Conservation (phyloP, 2,888 invertebrate genomes). For the Metallyticus violacea region DNA sequence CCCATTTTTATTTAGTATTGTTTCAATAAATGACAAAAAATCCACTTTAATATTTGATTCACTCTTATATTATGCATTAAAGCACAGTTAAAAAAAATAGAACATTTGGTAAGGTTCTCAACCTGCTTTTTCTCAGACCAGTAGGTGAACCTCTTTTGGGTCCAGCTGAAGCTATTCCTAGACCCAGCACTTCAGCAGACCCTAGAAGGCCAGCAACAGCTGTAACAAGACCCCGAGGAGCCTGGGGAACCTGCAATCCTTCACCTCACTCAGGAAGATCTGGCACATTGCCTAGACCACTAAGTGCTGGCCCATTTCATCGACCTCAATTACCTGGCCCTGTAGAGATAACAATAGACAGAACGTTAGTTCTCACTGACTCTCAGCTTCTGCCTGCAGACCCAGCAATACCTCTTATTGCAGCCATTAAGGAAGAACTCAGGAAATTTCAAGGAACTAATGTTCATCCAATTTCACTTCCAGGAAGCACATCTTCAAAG, state of each 20-base stretch:
- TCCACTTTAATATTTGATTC: too few species aligned
- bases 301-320: conserved; percentile 65
- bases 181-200: conserved; percentile 29
- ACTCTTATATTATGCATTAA: too few species aligned
- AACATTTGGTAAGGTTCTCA: background rate
- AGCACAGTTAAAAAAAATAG: background rate
- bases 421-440: conserved; percentile 76
- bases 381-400: conserved; percentile 60
- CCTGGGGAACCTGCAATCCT: conserved; percentile 26
- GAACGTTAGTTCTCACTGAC: conserved; percentile 56
- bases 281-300: conserved; percentile 48
- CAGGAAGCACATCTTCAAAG: conserved; percentile 1
- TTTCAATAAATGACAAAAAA: too few species aligned
- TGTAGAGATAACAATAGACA: conserved; percentile 45
- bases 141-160: conserved; percentile 23
- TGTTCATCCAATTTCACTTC: background rate
- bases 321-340: conserved; percentile 48
- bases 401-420: conserved; percentile 78
- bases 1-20: too few species aligned
- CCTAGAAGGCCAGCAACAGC: conserved; percentile 26
- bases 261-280: conserved; percentile 25
- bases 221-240: conserved; percentile 24
- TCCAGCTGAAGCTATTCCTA: conserved; percentile 16
- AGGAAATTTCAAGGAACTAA: conserved; percentile 24
- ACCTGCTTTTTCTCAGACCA: conserved; percentile 14